Base-by-base conservation (phyloP, 1,140 invertebrate species). In the Nymphalis io region DNA sequence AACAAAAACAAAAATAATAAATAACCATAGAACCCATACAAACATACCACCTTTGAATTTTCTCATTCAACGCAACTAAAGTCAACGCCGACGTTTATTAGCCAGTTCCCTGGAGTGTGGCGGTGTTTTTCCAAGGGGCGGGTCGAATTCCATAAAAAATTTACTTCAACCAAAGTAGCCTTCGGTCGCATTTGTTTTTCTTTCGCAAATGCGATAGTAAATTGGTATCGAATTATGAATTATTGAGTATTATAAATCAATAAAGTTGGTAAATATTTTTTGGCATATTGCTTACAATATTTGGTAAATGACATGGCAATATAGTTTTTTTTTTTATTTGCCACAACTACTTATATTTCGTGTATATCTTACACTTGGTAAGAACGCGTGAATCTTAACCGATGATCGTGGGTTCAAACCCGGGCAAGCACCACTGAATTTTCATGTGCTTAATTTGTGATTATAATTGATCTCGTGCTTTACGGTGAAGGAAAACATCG, bases 51-150 rank as follows among this genome's bases (percentile, higher is more conserved):
- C 62, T 75, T 70, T 62, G 57, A 62, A 59, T 59, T 60, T 60
- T 53, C 59, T 60, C 18, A 40, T 23, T 51, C 46, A 48, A 16
- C 15, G 44, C 33, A 60, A 11, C 16, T 40, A 20, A 6, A 48
- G 71, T 57, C 74, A 65, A 72, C 75, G 70, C 68, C 42, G 75
- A 77, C 83, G 78, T 84, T 85, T 86, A 89, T 89, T 85, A 87
- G 84, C 82, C 78, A 74, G 75, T 75, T 75, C 79, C 79, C 79
- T 68, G 21, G 77, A 77, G 79, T 77, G 77, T 71, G 75, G 76
- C 75, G 81, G 81, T 88, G 81, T 89, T 88, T 85, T 89, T 83
- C 82, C 80, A 85, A 82, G 81, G 86, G 84, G 69, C 62, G 68
- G 68, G 78, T 75, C 66, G 79, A 72, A 75, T 75, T 71, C 51